Percentiles rank a stretch among this genome's conserved stretches.
These are phyloP conservation scores for Pterophyllum scalare DNA, from an alignment of 2,113 vertebrate species.

Conservation along the genomic window DNA sequence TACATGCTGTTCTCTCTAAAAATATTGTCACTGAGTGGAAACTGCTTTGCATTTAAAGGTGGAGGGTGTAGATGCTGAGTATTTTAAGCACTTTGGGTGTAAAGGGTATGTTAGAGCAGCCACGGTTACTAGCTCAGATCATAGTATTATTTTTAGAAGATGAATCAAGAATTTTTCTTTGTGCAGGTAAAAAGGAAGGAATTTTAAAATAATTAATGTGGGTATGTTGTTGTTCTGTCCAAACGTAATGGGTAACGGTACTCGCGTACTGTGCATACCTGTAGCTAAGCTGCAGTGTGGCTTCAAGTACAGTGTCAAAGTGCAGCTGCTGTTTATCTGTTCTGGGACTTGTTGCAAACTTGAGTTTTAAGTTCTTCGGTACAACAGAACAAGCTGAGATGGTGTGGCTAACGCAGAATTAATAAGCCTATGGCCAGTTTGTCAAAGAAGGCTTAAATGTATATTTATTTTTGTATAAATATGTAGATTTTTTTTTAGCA, in stretches of 20 bases:
- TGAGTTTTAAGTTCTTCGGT: background rate
- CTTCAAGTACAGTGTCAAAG: background rate
- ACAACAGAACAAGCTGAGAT: background rate
- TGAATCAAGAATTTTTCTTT: background rate
- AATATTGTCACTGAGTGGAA: slow-evolving; percentile 1
- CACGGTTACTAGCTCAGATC: background rate
- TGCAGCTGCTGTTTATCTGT: background rate
- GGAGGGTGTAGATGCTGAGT: background rate
- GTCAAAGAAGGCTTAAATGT: background rate
- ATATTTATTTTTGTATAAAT: slow-evolving; percentile 30
- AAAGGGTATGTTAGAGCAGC: background rate
- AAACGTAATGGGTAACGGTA: background rate
- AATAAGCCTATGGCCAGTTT: background rate
- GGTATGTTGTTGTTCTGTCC: background rate
- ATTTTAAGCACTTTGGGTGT: background rate
- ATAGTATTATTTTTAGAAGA: background rate
- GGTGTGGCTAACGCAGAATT: background rate
- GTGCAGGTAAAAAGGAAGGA: background rate
- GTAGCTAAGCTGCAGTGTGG: background rate
- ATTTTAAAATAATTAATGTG: background rate
- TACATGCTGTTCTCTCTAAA: background rate
- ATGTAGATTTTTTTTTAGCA: slow-evolving; percentile 20
- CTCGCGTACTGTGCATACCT: background rate
- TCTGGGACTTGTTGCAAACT: background rate
- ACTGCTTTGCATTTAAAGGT: background rate